A percentile compares a stretch with the other conserved stretches of the same genome.
Evolutionary conservation across 2,113 vertebrate genomes (phyloP).

Genomic region (Atractosteus spatula): DNA sequence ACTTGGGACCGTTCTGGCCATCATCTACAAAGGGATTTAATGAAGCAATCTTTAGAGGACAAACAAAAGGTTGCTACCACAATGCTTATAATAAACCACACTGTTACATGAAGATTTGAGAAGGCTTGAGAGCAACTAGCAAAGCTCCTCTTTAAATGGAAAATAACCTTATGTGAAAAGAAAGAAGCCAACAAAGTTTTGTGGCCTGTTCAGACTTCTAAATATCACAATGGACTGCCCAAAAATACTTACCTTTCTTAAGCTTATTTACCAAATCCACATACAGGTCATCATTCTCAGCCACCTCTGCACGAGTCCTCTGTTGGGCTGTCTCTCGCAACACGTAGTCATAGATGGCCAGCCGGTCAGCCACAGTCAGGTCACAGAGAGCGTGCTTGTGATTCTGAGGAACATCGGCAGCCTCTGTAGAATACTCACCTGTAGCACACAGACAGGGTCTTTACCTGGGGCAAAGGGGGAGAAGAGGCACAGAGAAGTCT

Average conservation of each 20-base stretch:
- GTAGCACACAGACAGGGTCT: slow-evolving; percentile 40
- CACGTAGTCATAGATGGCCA: slow-evolving; percentile 87
- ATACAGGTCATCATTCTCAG: slow-evolving; percentile 86
- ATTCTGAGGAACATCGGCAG: slow-evolving; percentile 84
- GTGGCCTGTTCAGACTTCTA: background rate
- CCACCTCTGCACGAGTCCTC: slow-evolving; percentile 54
- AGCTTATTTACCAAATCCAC: slow-evolving; percentile 93
- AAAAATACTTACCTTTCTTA: slow-evolving; percentile 73
- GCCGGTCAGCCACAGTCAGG: slow-evolving; percentile 86
- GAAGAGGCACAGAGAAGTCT: background rate
- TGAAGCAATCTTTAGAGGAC: background rate
- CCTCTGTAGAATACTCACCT: slow-evolving; percentile 79
- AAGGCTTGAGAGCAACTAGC: too few relatives aligned
- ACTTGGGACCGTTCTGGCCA: slow-evolving; percentile 84
- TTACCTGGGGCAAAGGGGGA: slow-evolving; percentile 12
- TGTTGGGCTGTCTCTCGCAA: slow-evolving; percentile 69
- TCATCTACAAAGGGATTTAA: slow-evolving; percentile 63
- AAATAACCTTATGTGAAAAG: background rate
- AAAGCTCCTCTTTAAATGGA: too few relatives aligned
- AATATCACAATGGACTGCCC: background rate
- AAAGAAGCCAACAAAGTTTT: background rate
- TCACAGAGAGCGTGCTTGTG: slow-evolving; percentile 88
- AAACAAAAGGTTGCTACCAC: too few relatives aligned
- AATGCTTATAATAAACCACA: background rate
- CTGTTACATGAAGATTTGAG: too few relatives aligned